Evolutionary conservation across 2,888 invertebrate genomes (phyloP), one percentile per base, ranked within the genome.

Genomic region (Zele albiditarsus): DNA sequence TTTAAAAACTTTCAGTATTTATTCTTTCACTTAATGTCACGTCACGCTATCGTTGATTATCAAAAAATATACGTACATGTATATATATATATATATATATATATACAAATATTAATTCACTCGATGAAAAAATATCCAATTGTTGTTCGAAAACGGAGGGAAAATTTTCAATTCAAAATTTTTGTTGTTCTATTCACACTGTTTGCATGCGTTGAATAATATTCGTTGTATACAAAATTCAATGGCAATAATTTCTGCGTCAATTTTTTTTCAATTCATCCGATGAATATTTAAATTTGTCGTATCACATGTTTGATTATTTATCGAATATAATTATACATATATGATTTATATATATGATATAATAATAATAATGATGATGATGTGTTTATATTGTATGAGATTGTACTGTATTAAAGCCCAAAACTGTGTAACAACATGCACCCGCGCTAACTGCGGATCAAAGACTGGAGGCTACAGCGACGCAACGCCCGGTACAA

Each of bases 401-500:
- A n/a, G 53, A 20, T 8, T 53, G 53, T 53, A 20, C 53, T 6
- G 53, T 53, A 53, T n/a, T 60, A 16, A 60, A 68, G 69, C 53
- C 60, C 70, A 71, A 31, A 49, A 27, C 63, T 58, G 69, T 67
- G 73, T 25, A 67, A 78, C 77, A 72, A 79, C 79, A 79, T 81
- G 78, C 82, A 79, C 71, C 81, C 83, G 80, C 83, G 77, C 46
- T 79, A 80, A 78, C 80, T 82, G 83, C 85, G 83, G 82, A 82
- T 84, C 82, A 84, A 81, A 85, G 85, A 87, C 87, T 86, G 84
- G 83, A 84, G 82, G 80, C 81, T 69, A 76, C 77, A 80, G 84
- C 85, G 84, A 82, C 85, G 86, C 86, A 86, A 86, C 86, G 86
- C 86, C 87, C 87, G 86, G 86, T 85, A 85, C 87, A 73, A 82